Percentiles rank a stretch among this genome's conserved stretches.
Conservation (phyloP, 2,797 vertebrate species). For the Hypotaenidia okinawae region DNA sequence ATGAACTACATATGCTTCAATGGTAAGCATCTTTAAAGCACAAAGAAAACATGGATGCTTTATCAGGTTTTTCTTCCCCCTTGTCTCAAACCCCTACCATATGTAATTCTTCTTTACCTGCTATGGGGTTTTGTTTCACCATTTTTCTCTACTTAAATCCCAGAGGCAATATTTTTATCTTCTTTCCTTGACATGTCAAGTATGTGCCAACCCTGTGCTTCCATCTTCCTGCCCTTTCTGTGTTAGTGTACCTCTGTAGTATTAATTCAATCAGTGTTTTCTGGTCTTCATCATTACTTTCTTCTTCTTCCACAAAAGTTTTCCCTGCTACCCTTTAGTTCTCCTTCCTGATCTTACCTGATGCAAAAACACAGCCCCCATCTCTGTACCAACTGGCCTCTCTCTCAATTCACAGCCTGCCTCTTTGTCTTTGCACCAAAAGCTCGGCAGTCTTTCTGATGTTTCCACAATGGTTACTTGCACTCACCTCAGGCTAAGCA, state of each 20-base stretch:
- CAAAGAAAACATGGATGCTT: neutral
- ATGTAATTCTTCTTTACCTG: neutral
- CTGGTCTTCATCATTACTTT: neutral
- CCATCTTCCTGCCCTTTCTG: rapidly evolving
- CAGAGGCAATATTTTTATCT: neutral
- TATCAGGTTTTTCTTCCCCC: neutral
- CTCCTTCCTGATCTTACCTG: neutral
- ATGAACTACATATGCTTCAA: neutral
- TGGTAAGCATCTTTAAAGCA: neutral
- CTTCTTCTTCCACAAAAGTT: neutral
- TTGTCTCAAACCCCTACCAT: neutral
- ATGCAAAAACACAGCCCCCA: neutral
- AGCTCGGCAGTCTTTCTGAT: neutral
- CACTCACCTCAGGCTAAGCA: neutral
- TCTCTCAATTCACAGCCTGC: neutral
- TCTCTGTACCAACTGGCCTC: neutral
- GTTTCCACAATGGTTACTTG: neutral
- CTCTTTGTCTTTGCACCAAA: neutral
- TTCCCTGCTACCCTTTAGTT: neutral
- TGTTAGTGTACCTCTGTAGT: neutral
- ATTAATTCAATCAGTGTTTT: neutral
- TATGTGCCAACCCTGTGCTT: neutral
- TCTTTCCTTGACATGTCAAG: neutral
- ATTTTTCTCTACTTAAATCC: neutral
- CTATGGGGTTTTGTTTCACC: neutral